Conservation (phyloP, 2,797 vertebrate species). For the Peromyscus nudipes region DNA sequence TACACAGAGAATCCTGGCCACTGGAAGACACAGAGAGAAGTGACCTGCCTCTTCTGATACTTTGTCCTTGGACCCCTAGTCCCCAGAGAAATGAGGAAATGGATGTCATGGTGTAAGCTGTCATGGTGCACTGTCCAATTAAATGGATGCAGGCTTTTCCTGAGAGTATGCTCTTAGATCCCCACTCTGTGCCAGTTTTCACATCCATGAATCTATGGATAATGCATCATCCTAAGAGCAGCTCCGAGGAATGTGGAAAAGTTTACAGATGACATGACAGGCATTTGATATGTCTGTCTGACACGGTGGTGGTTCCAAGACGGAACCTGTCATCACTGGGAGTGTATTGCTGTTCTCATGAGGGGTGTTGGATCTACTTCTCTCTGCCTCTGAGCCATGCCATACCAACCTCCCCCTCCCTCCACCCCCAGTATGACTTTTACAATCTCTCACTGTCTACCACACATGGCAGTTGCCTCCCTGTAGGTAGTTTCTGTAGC, state of each 20-base stretch:
- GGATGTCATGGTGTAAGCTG: neutral
- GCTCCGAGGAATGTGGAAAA: neutral
- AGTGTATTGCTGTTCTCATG: neutral
- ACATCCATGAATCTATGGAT: neutral
- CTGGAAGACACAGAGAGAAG: accelerated
- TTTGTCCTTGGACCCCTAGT: neutral
- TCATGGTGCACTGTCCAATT: neutral
- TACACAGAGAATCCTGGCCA: neutral
- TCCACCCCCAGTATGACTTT: accelerated
- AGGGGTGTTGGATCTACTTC: too few relatives aligned
- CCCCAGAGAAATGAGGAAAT: neutral
- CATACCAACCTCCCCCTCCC: too few relatives aligned
- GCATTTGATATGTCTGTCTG: neutral
- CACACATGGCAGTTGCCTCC: neutral
- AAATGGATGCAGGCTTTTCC: neutral
- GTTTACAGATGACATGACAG: too few relatives aligned
- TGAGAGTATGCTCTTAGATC: too few relatives aligned
- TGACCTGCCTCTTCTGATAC: accelerated
- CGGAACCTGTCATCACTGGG: neutral
- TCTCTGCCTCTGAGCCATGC: neutral
- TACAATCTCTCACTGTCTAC: neutral
- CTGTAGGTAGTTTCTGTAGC: neutral
- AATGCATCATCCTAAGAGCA: neutral
- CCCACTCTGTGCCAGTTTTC: neutral
- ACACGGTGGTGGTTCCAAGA: neutral